A percentile compares a stretch with the other conserved stretches of the same genome.
These are phyloP conservation scores for Allophyes oxyacanthae DNA, from an alignment of 2,888 invertebrate species.

Conservation along the genomic window DNA sequence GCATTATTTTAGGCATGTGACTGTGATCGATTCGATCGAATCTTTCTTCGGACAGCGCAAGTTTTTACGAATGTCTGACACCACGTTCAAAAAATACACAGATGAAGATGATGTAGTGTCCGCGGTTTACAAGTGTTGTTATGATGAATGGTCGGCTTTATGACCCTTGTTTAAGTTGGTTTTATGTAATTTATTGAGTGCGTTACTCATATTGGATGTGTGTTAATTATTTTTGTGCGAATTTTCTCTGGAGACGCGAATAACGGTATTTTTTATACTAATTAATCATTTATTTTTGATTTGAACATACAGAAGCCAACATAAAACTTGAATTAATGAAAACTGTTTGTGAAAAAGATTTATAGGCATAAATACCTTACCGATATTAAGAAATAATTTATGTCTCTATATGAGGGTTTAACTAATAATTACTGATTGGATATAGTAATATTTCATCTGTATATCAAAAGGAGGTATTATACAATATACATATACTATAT, in stretches of 20 bases:
- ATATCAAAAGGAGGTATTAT: too few relatives aligned
- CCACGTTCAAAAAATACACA: slow-evolving; percentile 50
- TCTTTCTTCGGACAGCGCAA: slow-evolving; percentile 79
- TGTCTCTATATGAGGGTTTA: not conserved
- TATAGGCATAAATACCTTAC: not conserved
- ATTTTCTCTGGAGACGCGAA: slow-evolving; percentile 7
- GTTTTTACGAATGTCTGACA: slow-evolving; percentile 72
- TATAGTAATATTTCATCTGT: not conserved
- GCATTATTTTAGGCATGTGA: slow-evolving; percentile 85
- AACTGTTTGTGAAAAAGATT: slow-evolving; percentile 2
- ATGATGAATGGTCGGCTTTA: slow-evolving; percentile 76
- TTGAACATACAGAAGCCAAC: slow-evolving; percentile 29
- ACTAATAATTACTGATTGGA: not conserved
- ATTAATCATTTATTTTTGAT: slow-evolving; percentile 35
- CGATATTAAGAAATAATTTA: not conserved
- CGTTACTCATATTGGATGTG: slow-evolving; percentile 42
- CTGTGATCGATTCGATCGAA: slow-evolving; percentile 86
- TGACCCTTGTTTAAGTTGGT: slow-evolving; percentile 71
- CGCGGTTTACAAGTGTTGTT: slow-evolving; percentile 73
- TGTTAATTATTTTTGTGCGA: too few relatives aligned
- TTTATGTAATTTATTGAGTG: slow-evolving; percentile 68
- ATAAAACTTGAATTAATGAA: slow-evolving; percentile 1
- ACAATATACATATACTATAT: too few relatives aligned
- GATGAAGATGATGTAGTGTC: slow-evolving; percentile 79
- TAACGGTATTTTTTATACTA: slow-evolving; percentile 22